phyloP scores from a whole-genome alignment of 2,888 invertebrate species.

The Zele albiditarsus region DNA sequence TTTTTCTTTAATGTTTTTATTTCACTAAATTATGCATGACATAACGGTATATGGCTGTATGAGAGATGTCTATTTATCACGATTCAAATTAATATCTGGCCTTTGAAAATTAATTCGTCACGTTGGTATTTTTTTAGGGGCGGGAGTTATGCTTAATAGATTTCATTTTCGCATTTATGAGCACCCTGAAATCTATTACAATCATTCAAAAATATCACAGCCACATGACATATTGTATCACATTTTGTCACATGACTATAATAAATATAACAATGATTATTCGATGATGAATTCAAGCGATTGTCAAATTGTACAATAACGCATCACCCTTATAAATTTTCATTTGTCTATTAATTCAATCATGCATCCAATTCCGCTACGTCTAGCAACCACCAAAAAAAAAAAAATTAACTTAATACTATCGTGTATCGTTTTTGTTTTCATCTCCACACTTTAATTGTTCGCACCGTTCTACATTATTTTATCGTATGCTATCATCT shows the following conservation, averaged over 20 bases:
- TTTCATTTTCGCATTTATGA: background rate
- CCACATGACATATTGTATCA: background rate
- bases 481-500: background rate
- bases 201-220: constrained; percentile 1
- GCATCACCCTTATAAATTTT: constrained; percentile 1
- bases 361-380: constrained; percentile 14
- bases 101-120: constrained; percentile 49
- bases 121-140: too few species aligned
- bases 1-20: too few species aligned
- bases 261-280: background rate
- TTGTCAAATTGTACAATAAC: background rate
- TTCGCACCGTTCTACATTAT: background rate
- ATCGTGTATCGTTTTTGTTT: constrained; percentile 55
- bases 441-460: constrained; percentile 12
- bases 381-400: constrained; percentile 49
- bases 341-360: constrained; percentile 5
- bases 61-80: background rate
- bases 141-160: background rate
- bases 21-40: constrained; percentile 42
- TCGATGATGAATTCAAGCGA: constrained; percentile 17
- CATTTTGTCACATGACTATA: background rate
- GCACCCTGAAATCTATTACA: background rate
- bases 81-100: constrained; percentile 54
- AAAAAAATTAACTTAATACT: constrained; percentile 64
- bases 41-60: constrained; percentile 26